These are phyloP conservation scores for Lacanobia oleracea DNA, from an alignment of 2,888 invertebrate species.

Conservation along the genomic window DNA sequence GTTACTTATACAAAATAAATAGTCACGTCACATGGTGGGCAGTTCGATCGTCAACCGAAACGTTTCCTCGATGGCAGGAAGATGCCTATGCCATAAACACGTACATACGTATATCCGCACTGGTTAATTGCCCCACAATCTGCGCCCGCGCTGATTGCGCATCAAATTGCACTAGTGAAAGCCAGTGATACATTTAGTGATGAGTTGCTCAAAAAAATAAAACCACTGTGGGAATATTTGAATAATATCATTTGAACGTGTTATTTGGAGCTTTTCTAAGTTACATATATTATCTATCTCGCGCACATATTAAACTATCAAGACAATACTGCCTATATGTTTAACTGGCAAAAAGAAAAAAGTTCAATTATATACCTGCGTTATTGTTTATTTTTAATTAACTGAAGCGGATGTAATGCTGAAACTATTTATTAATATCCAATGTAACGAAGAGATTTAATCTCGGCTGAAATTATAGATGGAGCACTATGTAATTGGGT, in stretches of 20 bases:
- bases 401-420: conserved; percentile 32
- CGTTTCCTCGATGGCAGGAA: conserved; percentile 71
- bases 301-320: conserved; percentile 2
- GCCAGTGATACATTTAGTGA: conserved; percentile 66
- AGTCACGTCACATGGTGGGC: conserved; percentile 25
- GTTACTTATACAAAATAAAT: conserved; percentile 32
- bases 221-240: conserved; percentile 33
- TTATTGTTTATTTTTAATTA: conserved; percentile 33
- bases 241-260: conserved; percentile 47
- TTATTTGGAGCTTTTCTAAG: conserved; percentile 24
- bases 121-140: conserved; percentile 78
- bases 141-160: conserved; percentile 72
- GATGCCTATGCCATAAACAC: conserved; percentile 66
- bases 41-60: conserved; percentile 43
- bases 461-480: conserved; percentile 56
- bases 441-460: conserved; percentile 53
- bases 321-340: conserved; percentile 7
- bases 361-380: conserved; percentile 14
- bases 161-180: conserved; percentile 80
- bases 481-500: conserved; percentile 54
- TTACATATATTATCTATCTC: conserved; percentile 10
- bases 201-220: conserved; percentile 43
- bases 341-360: conserved; percentile 31
- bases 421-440: conserved; percentile 39
- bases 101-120: conserved; percentile 74